Evolutionary conservation across 2,888 invertebrate genomes (phyloP), one percentile per base, ranked within the genome.

Genomic region (Drosophila leonis): DNA sequence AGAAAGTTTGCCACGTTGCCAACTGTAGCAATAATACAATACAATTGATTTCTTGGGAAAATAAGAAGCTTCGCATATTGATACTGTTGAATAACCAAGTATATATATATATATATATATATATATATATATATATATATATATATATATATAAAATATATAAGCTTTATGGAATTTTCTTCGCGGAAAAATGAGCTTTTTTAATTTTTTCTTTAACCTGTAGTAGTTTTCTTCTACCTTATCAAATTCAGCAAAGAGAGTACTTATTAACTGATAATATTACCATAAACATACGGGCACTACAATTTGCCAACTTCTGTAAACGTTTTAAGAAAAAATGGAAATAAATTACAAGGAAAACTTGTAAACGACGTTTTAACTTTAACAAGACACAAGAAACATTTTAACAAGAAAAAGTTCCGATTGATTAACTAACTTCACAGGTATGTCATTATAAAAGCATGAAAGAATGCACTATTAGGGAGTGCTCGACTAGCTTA

Each of bases 341-440:
- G 1, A 41, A 39, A 18, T 39, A 18, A 41, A 20, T 13, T 29
- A 18, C 18, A 20, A 2, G 29, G 6, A 12, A 29, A 52, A 52
- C 35, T 52, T 37, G 24, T 41, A 13, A 15, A 18, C 27, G 27
- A 13, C 13, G 55, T 31, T 20, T 55, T 15, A 18, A 20, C 41
- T 41, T 55, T 55, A n/a, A 9, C 18, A 29, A 20, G 41, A 20
- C 29, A 20, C 29, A 10, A 18, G 18, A 18, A 29, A 55, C 29
- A 39, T 15, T 41, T 39, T 29, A n/a, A n/a, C 54, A 39, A 39
- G 54, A 13, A 27, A 39, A 54, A 54, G 27, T 54, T 54, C 4
- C 39, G 10, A 62, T 9, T 15, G 29, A 39, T 39, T 62, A 31
- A 13, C 6, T 10, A 18, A 63, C 12, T 18, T 48, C 12, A 39